Base-by-base conservation (phyloP, 2,888 invertebrate species). In the Xestia ashworthii region DNA sequence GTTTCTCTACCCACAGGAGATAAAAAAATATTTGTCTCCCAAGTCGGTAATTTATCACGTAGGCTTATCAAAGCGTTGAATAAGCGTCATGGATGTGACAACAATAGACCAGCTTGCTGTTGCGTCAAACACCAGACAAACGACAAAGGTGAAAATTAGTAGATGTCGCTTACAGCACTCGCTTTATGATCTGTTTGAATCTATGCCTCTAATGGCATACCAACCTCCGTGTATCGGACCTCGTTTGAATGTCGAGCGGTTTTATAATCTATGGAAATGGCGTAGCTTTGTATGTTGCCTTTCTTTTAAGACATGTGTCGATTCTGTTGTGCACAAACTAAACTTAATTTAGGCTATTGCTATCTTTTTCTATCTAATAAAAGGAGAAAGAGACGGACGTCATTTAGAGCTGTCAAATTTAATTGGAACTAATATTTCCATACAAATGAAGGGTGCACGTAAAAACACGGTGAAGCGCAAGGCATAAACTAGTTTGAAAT, bases 11-110 rank as follows among this genome's bases (percentile, higher is more conserved):
- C 80, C 60, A 50, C 55, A 25, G 62, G 12, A 44, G 25, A 70
- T 69, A 86, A 80, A 72, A 74, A 84, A 83, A 82, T 86, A 90
- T 92, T 90, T 88, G 90, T 89, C 86, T 85, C 86, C 81, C 83
- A 85, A 88, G 86, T 84, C 73, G 84, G 88, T 90, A 90, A 93
- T 93, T 93, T 91, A 93, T 93, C 92, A 92, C 89, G 82, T 87
- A 80, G 88, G 88, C 88, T 89, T 91, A 91, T 91, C 91, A 92
- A 91, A 91, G 87, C 89, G 81, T 65, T 90, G 91, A 91, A 91
- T 90, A 88, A 91, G 89, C 87, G 75, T 84, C 88, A 87, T 92
- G 92, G 88, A 89, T 88, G 82, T 91, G 92, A 91, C 93, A 92
- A 93, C 93, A 93, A 93, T 92, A 78, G 82, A 82, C 81, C 85